Evolutionary conservation across 1,140 invertebrate genomes (phyloP), one percentile per base, ranked within the genome.

Genomic region (Trichonephila inaurata): DNA sequence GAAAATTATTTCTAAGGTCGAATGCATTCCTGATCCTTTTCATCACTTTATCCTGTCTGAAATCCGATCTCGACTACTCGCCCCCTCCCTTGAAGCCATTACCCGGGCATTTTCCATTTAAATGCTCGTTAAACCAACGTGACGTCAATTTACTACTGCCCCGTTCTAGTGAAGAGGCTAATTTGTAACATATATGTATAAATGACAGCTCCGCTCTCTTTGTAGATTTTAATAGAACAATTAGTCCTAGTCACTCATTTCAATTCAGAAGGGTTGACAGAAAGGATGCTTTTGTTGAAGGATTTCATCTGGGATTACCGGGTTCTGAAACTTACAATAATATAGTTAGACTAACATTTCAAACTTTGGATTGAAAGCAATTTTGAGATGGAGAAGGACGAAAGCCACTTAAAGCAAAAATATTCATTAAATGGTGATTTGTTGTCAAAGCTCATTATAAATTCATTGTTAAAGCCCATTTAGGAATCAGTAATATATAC

Each of bases 221-320:
- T 77, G 72, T 51, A 83, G 82, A n/a, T n/a, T 51, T 83, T 83
- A 83, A 83, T 83, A 83, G 82, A 83, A 60, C 82, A 83, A 83
- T 83, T 83, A 60, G 82, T n/a, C 21, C 44, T 14, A 60, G 72
- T 77, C 72, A 77, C 33, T 77, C 72, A 77, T 77, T 77, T 3
- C 24, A 77, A 77, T 77, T 77, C 72, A 3, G 28, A 40, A 6
- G 72, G 33, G 72, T 0, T 40, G 72, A 77, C 72, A 40, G 24
- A 8, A 16, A 5, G 28, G 18, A 28, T 3, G 72, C 33, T 77
- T 77, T 40, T 77, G 33, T 18, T 40, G 24, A 19, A 77, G 72
- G 72, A 40, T 16, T 40, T 40, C 18, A 28, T 6, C 14, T 8
- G 24, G 24, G 66, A 28, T 14, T 12, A 19, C 33, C 7, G 72